These are phyloP conservation scores for Pteropus rufus DNA, from an alignment of 2,797 vertebrate species.

Conservation along the genomic window DNA sequence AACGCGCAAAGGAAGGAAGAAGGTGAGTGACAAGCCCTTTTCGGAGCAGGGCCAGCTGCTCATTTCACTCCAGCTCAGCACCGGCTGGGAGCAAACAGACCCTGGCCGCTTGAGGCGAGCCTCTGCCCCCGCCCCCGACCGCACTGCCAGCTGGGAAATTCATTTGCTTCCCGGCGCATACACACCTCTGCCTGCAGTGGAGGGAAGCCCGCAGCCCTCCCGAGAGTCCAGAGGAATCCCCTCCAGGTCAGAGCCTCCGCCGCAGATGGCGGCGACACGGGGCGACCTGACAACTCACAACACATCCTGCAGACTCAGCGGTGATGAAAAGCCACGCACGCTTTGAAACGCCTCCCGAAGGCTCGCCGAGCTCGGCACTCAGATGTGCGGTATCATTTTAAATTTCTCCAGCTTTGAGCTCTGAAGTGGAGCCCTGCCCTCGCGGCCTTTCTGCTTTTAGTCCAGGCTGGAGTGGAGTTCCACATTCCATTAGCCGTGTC, in stretches of 20 bases:
- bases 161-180: not conserved
- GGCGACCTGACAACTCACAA: not conserved
- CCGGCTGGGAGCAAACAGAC: not conserved
- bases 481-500: not conserved
- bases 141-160: not conserved
- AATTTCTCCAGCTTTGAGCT: slow-evolving; percentile 37
- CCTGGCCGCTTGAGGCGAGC: no score
- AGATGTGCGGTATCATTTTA: not conserved
- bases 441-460: not conserved
- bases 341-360: slow-evolving; percentile 57
- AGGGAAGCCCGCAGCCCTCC: not conserved
- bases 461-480: not conserved
- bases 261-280: not conserved
- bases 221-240: not conserved
- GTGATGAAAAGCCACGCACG: slow-evolving; percentile 7
- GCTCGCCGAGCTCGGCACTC: not conserved
- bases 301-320: not conserved
- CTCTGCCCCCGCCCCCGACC: no score
- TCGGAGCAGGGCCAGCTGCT: not conserved
- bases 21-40: not conserved
- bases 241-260: not conserved
- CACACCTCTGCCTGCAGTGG: not conserved
- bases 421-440: not conserved
- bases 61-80: not conserved
- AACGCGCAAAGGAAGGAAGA: not conserved